These are phyloP conservation scores for Zaprionus kolodkinae DNA, from an alignment of 1,140 invertebrate species.

Conservation along the genomic window DNA sequence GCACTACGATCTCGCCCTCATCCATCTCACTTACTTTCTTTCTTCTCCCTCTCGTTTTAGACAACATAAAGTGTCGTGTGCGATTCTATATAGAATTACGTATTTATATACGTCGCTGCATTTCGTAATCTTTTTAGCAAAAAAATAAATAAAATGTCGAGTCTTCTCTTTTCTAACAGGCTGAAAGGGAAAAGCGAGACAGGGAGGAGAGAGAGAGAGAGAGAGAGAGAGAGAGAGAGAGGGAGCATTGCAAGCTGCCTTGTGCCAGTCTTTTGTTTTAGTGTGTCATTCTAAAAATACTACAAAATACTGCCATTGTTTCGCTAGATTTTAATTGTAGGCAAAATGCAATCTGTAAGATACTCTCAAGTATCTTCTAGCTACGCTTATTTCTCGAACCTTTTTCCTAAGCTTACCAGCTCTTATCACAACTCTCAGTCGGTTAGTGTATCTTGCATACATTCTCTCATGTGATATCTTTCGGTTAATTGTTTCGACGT, in stretches of 20 bases:
- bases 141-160: slow-evolving; percentile 18
- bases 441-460: slow-evolving; percentile 16
- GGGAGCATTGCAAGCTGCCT: slow-evolving; percentile 23
- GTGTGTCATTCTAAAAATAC: slow-evolving; percentile 74
- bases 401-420: neutral
- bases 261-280: slow-evolving; percentile 55
- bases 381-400: neutral
- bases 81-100: slow-evolving; percentile 72
- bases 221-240: neutral
- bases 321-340: slow-evolving; percentile 64
- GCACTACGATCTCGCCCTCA: neutral
- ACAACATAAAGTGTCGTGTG: slow-evolving; percentile 29
- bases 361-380: slow-evolving; percentile 1
- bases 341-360: slow-evolving; percentile 51
- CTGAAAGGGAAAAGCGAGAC: slow-evolving; percentile 2
- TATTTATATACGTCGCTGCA: slow-evolving; percentile 25
- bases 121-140: slow-evolving; percentile 63
- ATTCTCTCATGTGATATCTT: slow-evolving; percentile 57
- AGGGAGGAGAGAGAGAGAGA: neutral
- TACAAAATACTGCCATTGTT: slow-evolving; percentile 57
- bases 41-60: neutral
- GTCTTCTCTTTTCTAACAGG: slow-evolving; percentile 21
- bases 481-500: slow-evolving; percentile 77
- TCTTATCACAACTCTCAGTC: neutral
- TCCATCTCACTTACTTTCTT: slow-evolving; percentile 17